These are phyloP conservation scores for Apeira syringaria DNA, from an alignment of 2,888 invertebrate species.

Conservation along the genomic window DNA sequence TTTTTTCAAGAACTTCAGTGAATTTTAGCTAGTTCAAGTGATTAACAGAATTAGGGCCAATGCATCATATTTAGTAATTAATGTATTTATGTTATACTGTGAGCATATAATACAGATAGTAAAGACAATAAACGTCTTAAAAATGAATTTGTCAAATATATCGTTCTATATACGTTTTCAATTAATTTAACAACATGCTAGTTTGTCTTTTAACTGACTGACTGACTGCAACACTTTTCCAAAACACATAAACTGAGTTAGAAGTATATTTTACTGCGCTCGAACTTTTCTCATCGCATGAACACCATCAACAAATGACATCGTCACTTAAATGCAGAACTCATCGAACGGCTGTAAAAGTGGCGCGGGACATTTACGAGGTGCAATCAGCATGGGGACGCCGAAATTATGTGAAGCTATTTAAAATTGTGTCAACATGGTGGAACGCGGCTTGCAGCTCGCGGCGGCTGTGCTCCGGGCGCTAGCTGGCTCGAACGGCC, in stretches of 20 bases:
- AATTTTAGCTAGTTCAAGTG: too few species aligned
- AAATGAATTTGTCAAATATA: too few species aligned
- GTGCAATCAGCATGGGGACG: constrained; percentile 52
- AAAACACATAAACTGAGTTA: constrained; percentile 24
- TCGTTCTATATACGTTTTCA: too few species aligned
- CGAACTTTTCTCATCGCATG: constrained; percentile 14
- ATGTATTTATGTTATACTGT: too few species aligned
- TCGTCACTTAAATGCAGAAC: constrained; percentile 29
- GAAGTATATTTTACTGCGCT: constrained; percentile 31
- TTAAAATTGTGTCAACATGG: constrained; percentile 78
- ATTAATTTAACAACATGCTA: too few species aligned
- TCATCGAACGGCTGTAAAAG: constrained; percentile 32
- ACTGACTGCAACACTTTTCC: too few species aligned
- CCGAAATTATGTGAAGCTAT: constrained; percentile 68
- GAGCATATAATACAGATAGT: too few species aligned
- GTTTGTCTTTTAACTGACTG: too few species aligned
- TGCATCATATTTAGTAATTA: too few species aligned
- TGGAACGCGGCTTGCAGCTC: constrained; percentile 48
- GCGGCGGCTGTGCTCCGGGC: constrained; percentile 50
- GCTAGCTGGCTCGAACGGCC: constrained; percentile 67
- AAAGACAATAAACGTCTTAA: too few species aligned
- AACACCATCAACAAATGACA: constrained; percentile 29
- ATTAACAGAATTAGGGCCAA: too few species aligned
- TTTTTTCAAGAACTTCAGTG: too few species aligned
- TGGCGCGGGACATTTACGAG: constrained; percentile 38